Base-by-base conservation (phyloP, 2,888 invertebrate genomes). In the Cryptocheilus praepositus region DNA sequence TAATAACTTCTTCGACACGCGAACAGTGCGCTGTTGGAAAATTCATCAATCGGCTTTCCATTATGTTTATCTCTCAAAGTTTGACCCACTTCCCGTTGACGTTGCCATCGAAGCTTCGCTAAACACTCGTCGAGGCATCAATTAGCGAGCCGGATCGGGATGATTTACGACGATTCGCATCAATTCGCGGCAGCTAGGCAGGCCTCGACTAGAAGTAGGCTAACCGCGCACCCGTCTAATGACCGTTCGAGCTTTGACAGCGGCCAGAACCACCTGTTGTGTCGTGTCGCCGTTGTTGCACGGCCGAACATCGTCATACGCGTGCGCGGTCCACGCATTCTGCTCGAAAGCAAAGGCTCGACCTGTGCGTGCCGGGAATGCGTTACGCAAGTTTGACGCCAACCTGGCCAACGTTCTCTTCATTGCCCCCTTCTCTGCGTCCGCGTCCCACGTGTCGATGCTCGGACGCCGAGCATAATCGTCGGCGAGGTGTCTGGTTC, bases 221-320 rank as follows among this genome's bases (percentile, higher is more conserved):
- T 74, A 67, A 54, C 46, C 62, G 36, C 36, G 36, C 36, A 60
- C 64, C 18, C 54, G 53, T 45, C 67, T 66, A 73, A 70, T 70
- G 60, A 64, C 57, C 56, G 53, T 43, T 61, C 43, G 18, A 21
- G 55, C 54, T 70, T 67, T 67, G 65, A 65, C 71, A 65, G 58
- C 57, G 51, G 51, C 36, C 51, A 49, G 57, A 65, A 61, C 43
- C 61, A 73, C 62, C 63, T 73, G 73, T 69, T 73, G 56, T 73
- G 61, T 36, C 22, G 59, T 22, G 36, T 36, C 36, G 36, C 36
- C 36, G 36, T 36, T 36, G 36, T 36, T 36, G 36, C 36, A 36
- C 1, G 36, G 8, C 36, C 36, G 36, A 36, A 11, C 36, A 7
- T 11, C 36, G 36, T 25, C 43, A 56, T 55, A 44, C 63, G 59